Evolutionary conservation across 2,888 invertebrate genomes (phyloP).

Genomic region (Itoplectis maculator): DNA sequence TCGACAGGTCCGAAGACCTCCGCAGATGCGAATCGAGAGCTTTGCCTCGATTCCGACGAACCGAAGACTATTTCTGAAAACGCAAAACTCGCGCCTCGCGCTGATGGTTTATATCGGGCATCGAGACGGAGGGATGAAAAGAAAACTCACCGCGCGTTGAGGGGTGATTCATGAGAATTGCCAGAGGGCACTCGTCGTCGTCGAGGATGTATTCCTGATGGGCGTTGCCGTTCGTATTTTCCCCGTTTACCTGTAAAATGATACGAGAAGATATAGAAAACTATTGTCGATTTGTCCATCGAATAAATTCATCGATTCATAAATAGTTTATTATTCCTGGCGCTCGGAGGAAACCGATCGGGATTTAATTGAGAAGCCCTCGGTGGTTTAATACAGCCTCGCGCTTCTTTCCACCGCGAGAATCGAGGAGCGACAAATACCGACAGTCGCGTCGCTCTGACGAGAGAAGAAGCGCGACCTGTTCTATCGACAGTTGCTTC

Average conservation of each 20-base stretch:
- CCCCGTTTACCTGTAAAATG: conserved; percentile 83
- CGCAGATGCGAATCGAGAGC: conserved; percentile 11
- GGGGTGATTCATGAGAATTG: conserved; percentile 96
- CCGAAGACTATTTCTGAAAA: too few relatives aligned
- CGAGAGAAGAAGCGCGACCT: conserved; percentile 19
- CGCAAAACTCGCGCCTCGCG: neutral
- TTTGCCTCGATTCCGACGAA: neutral
- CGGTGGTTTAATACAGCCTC: neutral
- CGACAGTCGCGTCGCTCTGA: conserved; percentile 35
- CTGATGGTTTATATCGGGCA: neutral
- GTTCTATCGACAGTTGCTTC: conserved; percentile 49
- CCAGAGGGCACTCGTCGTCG: conserved; percentile 98
- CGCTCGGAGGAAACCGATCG: neutral
- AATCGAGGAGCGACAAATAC: neutral
- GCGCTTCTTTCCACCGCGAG: neutral
- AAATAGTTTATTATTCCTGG: conserved; percentile 5
- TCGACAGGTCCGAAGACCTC: conserved; percentile 1
- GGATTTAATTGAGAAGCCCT: neutral
- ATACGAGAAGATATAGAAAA: conserved; percentile 42
- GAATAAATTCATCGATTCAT: conserved; percentile 13
- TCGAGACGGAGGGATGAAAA: conserved; percentile 1
- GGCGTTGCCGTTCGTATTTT: conserved; percentile 86
- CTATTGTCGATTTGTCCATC: neutral
- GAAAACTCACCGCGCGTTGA: conserved; percentile 92
- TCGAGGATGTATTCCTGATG: conserved; percentile 96